Evolutionary conservation across 2,888 invertebrate genomes (phyloP), one percentile per base, ranked within the genome.

Genomic region (Plagodis dolabraria): DNA sequence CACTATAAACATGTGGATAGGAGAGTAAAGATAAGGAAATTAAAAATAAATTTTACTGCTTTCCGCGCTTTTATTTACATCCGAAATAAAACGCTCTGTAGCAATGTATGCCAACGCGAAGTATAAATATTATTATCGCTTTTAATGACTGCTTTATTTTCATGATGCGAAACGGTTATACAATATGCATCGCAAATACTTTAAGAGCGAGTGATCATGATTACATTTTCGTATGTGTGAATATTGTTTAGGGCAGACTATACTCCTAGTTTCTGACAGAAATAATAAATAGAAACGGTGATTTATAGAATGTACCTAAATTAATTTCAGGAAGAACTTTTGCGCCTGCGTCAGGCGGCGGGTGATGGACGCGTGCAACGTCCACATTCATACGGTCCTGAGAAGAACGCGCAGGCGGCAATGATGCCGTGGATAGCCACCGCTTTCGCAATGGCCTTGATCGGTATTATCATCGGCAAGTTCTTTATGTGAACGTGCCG

Each of bases 391-490:
- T 87, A 85, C 77, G 85, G 85, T 65, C 90, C 92, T 63, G 95
- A 95, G 90, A 94, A 95, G 80, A 92, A 85, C 73, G 93, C 94
- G 71, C 94, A 94, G 79, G 78, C 87, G 63, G 91, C 93, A 67
- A 86, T 94, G 69, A 94, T 94, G 91, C 93, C 95, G 68, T 95
- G 94, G 92, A 87, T 96, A 72, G 94, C 93, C 73, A 87, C 95
- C 72, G 95, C 95, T 68, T 83, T 96, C 75, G 93, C 94, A 76
- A 94, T 96, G 90, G 95, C 95, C 71, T 83, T 97, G 70, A 85
- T 96, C 82, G 96, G 96, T 83, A 94, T 96, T 82, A 93, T 96
- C 85, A 93, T 96, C 86, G 97, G 96, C 85, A 97, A 96, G 92
- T 96, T 95, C 92, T 90, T 96, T 89, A 96, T 96, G 93, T 97